Base-by-base conservation (phyloP, 2,797 vertebrate genomes). In the Lepus townsendii region DNA sequence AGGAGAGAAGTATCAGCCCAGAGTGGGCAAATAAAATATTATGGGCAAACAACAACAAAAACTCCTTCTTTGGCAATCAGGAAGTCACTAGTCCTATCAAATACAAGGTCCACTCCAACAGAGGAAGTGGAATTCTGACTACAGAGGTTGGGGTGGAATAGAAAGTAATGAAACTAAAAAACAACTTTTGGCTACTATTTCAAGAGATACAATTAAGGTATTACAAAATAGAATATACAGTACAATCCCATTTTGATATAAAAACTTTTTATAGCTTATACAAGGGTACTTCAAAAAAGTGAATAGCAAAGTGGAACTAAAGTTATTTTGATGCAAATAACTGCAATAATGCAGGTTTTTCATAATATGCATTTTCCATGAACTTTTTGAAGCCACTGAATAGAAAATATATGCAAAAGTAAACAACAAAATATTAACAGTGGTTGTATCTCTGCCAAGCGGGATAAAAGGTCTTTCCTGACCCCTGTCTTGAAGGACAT, bases 1-100 rank as follows among this genome's bases (percentile, higher is more conserved):
- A 84, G n/a, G 62, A 86, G 20, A 90, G 62, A 92, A 93, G 27
- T 62, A 92, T 38, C 57, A 88, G 54, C 52, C 76, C 38, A 92
- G 65, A 92, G 79, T 82, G 65, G 32, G 13, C 47, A 80, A 80
- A 76, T 76, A 94, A 90, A 90, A 90, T 83, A 62, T 77, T n/a
- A 88, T 72, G 5, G 38, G 52, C 42, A 47, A 47, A 47, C 42
- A 47, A 47, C 42, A 50, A 80, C 54, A 90, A 79, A 60, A 27
- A 13, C 27, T 52, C 68, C 12, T 54, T 94, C 50, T 72, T 83
- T 72, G 54, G n/a, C n/a, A 87, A 75, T 60, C 71, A 93, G 75
- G 42, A 83, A 91, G 38, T 79, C 35, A 91, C 27, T 63, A 75
- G 38, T 83, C 20, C 68, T 17, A 75, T 63, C 22, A 75, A 72